These are phyloP conservation scores for Syngnathus scovelli DNA, from an alignment of 2,113 vertebrate species.

Conservation along the genomic window DNA sequence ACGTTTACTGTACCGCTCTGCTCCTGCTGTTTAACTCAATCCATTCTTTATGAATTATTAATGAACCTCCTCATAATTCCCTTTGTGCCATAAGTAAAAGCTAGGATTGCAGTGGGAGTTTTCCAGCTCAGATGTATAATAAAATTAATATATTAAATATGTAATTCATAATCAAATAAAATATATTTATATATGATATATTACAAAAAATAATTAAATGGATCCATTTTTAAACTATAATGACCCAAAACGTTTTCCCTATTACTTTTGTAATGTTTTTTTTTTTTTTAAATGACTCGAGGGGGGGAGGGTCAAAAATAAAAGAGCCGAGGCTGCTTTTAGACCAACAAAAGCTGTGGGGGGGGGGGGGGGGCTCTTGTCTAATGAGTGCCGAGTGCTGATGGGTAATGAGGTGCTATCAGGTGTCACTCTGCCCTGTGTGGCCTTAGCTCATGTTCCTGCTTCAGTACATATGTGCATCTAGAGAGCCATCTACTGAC, in stretches of 20 bases:
- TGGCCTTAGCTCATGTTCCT: constrained; percentile 26
- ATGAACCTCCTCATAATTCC: background rate
- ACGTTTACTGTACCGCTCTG: constrained; percentile 42
- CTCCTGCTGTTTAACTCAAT: constrained; percentile 18
- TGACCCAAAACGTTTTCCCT: too few relatives aligned
- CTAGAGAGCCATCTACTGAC: constrained; percentile 67
- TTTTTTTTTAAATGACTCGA: background rate
- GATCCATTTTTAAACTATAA: too few relatives aligned
- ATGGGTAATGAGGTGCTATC: constrained; percentile 55
- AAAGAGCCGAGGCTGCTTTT: constrained; percentile 12
- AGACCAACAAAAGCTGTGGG: constrained; percentile 16
- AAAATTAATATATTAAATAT: background rate
- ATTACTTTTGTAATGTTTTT: background rate
- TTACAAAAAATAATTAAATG: too few relatives aligned
- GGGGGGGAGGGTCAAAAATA: background rate
- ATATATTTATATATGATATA: too few relatives aligned
- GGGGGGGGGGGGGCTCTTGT: background rate
- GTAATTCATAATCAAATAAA: too few relatives aligned
- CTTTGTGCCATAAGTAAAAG: background rate
- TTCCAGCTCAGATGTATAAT: background rate
- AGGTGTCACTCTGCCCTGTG: constrained; percentile 48
- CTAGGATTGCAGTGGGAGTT: background rate
- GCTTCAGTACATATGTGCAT: constrained; percentile 26
- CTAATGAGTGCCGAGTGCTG: constrained; percentile 52
- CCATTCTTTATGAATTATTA: constrained; percentile 44